Conservation (phyloP, 2,888 invertebrate species). For the Dilophus febrilis region DNA sequence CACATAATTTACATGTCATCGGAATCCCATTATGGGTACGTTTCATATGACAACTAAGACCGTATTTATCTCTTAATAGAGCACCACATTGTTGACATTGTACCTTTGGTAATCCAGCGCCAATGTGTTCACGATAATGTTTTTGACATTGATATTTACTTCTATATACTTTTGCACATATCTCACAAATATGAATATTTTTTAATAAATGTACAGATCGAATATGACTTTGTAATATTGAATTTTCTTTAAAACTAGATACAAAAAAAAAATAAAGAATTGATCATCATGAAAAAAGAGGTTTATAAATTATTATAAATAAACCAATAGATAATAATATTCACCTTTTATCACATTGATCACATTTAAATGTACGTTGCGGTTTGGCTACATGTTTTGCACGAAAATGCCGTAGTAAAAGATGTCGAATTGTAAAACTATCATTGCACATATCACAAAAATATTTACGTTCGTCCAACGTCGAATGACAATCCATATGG, state of each 20-base stretch:
- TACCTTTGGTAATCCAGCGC: slow-evolving; percentile 19
- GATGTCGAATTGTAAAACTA: too few species aligned
- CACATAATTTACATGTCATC: not conserved
- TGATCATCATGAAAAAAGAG: too few species aligned
- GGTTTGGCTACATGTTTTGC: too few species aligned
- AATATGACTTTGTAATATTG: slow-evolving; percentile 1
- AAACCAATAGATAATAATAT: too few species aligned
- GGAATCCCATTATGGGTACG: not conserved
- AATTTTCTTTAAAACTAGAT: not conserved
- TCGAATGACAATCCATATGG: too few species aligned
- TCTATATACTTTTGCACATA: slow-evolving; percentile 1
- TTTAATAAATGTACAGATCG: not conserved
- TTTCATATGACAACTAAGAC: not conserved
- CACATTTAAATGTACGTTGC: too few species aligned
- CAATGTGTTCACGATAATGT: slow-evolving; percentile 20
- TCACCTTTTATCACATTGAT: too few species aligned
- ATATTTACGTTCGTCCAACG: too few species aligned
- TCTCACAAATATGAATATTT: slow-evolving; percentile 2
- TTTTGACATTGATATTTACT: slow-evolving; percentile 20
- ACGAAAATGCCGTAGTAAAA: too few species aligned
- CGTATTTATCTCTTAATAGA: slow-evolving; percentile 13
- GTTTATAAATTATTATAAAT: too few species aligned
- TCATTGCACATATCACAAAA: too few species aligned
- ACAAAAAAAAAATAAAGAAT: not conserved
- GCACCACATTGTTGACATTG: slow-evolving; percentile 26